Conservation (phyloP, 1,140 invertebrate genomes). For the Spodoptera litura region DNA sequence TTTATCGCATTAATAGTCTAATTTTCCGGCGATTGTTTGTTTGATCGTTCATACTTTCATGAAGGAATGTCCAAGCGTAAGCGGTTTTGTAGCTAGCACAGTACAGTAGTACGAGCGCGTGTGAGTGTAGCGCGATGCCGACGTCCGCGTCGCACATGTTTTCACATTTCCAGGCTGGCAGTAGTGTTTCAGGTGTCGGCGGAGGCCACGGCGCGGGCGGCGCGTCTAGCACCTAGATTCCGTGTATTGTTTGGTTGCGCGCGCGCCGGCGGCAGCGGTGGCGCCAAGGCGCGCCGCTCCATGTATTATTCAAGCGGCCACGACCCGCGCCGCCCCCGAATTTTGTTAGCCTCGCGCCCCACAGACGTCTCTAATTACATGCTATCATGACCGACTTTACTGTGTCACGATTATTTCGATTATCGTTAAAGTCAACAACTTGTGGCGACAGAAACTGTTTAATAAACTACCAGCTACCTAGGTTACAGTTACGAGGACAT, state of each 20-base stretch:
- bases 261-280: conserved; percentile 54
- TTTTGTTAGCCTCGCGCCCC: conserved; percentile 71
- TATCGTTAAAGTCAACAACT: conserved; percentile 67
- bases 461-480: conserved; percentile 22
- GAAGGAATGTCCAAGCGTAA: conserved; percentile 26
- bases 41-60: conserved; percentile 18
- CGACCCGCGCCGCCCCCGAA: conserved; percentile 77
- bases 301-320: conserved; percentile 79
- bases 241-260: conserved; percentile 56
- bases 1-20: conserved; percentile 38
- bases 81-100: conserved; percentile 9
- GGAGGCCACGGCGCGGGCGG: conserved; percentile 22
- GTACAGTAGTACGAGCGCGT: background rate
- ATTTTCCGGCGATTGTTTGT: conserved; percentile 43
- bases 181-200: conserved; percentile 42
- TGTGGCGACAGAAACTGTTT: conserved; percentile 52
- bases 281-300: conserved; percentile 63
- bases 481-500: conserved; percentile 8
- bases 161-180: conserved; percentile 38
- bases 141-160: conserved; percentile 1
- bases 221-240: conserved; percentile 54
- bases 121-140: background rate
- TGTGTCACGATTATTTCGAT: conserved; percentile 72
- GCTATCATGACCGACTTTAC: conserved; percentile 72
- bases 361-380: conserved; percentile 73